Percentiles rank a stretch among this genome's conserved stretches.
Conservation (phyloP, 2,113 vertebrate genomes). For the Cheirogaleus medius region DNA sequence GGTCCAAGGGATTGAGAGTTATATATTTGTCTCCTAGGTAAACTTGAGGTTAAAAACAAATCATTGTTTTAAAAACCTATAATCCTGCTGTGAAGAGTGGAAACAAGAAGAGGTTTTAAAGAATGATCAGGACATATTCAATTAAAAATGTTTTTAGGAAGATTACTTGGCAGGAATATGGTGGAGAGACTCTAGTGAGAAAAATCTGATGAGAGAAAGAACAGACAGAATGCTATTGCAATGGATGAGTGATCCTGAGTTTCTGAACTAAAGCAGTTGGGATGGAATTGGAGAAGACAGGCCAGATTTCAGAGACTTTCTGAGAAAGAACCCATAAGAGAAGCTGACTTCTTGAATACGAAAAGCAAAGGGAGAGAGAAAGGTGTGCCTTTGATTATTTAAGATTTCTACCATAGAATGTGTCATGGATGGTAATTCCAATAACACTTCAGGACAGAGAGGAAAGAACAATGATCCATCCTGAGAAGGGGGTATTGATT, state of each 20-base stretch:
- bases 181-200: neutral
- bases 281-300: neutral
- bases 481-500: neutral
- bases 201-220: slow-evolving; percentile 20
- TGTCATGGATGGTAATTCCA: neutral
- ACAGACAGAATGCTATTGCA: neutral
- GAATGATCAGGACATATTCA: neutral
- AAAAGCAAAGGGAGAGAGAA: neutral
- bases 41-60: neutral
- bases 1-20: neutral
- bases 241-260: neutral
- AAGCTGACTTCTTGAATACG: neutral
- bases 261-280: neutral
- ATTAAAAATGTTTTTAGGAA: neutral
- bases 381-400: rapidly evolving
- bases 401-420: neutral
- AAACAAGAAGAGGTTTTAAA: slow-evolving; percentile 11
- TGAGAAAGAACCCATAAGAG: neutral
- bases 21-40: neutral
- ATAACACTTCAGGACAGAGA: neutral
- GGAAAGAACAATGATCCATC: neutral
- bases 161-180: neutral
- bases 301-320: neutral
- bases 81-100: neutral
- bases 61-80: neutral